These are phyloP conservation scores for Caradrina clavipalpis DNA, from an alignment of 2,888 invertebrate genomes.

Conservation along the genomic window DNA sequence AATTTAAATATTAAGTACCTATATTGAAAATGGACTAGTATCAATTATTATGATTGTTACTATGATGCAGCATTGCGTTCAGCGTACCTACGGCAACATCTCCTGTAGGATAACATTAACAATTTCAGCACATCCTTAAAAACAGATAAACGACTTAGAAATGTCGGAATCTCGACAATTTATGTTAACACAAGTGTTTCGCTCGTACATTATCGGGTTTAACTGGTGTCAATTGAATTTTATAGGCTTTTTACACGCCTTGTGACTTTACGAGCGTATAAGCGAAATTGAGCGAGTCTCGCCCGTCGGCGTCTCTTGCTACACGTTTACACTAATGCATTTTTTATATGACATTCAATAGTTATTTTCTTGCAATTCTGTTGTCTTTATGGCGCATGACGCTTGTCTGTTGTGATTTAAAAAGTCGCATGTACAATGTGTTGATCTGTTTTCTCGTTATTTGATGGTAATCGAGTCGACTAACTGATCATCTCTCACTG, in stretches of 20 bases:
- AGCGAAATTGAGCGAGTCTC: constrained; percentile 76
- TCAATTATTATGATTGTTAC: too few relatives aligned
- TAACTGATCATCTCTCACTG: too few relatives aligned
- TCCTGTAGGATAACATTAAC: constrained; percentile 26
- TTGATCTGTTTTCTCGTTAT: constrained; percentile 3
- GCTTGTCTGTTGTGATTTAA: constrained; percentile 36
- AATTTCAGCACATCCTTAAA: constrained; percentile 45
- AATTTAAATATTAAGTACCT: too few relatives aligned
- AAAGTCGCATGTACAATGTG: background rate
- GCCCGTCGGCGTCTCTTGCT: constrained; percentile 54
- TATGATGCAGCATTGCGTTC: too few relatives aligned
- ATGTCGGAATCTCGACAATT: constrained; percentile 69
- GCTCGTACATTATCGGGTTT: constrained; percentile 75
- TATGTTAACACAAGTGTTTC: constrained; percentile 71
- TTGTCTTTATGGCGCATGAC: constrained; percentile 35
- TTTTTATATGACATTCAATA: constrained; percentile 64
- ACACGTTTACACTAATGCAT: constrained; percentile 53
- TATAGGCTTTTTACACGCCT: constrained; percentile 84
- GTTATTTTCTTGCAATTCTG: constrained; percentile 56
- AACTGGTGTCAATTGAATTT: constrained; percentile 86
- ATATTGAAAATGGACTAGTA: too few relatives aligned
- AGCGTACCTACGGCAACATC: constrained; percentile 1
- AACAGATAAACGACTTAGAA: constrained; percentile 50
- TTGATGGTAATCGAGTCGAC: background rate
- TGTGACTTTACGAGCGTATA: constrained; percentile 82